Base-by-base conservation (phyloP, 1,140 invertebrate species). In the Pogonomyrmex barbatus region DNA sequence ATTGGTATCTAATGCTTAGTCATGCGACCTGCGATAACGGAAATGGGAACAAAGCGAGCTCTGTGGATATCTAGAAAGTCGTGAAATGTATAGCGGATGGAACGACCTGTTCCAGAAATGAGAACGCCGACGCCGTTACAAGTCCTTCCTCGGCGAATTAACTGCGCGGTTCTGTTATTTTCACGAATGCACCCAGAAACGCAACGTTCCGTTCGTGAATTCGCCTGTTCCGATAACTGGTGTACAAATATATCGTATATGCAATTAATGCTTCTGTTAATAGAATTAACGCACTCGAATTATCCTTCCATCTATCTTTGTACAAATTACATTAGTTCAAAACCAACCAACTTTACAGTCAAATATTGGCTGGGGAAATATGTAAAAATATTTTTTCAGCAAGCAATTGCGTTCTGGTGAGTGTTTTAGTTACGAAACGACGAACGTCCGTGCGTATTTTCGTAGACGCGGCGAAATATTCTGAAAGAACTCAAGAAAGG, bases 111-210 rank as follows among this genome's bases (percentile, higher is more conserved):
- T 60, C n/a, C 50, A 76, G 83, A 86, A 89, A 86, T 42, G 75
- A 87, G 85, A 91, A 79, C 83, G 24, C 76, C 75, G 79, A 75
- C 75, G 84, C 93, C 93, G 93, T 94, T 94, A 93, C 52, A 89
- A 93, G 86, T 88, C 88, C 70, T 92, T 93, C 42, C 89, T 83
- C 79, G 87, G 90, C 91, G 91, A 93, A 94, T 94, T 93, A 93
- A 93, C 91, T 91, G 90, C 84, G 76, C 8, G 86, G 91, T 92
- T 92, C 89, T 90, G 89, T 92, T 92, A 92, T 86, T 91, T 91
- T 88, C 86, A 82, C 89, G 87, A 90, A 87, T 89, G 63, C 71
- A 75, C 33, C n/a, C 24, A 79, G 47, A 50, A 78, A 79, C 67
- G 33, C 24, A 39, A 54, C 36, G 58, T 77, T 60, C 54, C 52